These are phyloP conservation scores for Scalopus aquaticus DNA, from an alignment of 2,113 vertebrate species.

Conservation along the genomic window DNA sequence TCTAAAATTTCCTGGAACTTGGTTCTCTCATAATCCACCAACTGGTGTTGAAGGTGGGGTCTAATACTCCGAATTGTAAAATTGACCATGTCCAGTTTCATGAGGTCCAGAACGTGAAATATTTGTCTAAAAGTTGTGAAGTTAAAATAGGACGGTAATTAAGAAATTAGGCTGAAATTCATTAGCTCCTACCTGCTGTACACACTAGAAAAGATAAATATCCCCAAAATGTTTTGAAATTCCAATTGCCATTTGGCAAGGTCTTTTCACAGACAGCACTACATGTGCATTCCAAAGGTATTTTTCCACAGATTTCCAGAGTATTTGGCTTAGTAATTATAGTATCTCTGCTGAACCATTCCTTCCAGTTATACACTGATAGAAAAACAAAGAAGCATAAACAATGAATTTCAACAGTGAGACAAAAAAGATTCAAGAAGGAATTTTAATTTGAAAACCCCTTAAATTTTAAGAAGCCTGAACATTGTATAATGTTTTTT, in stretches of 20 bases:
- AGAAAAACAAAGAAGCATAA: not conserved
- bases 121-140: conserved; percentile 89
- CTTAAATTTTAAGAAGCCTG: conserved; percentile 12
- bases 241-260: not conserved
- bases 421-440: not conserved
- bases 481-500: not conserved
- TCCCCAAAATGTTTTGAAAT: not conserved
- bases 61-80: conserved; percentile 89
- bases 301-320: not conserved
- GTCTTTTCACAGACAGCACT: not conserved
- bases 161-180: conserved; percentile 11
- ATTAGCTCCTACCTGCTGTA: not conserved
- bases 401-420: not conserved
- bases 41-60: conserved; percentile 89
- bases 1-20: conserved; percentile 95
- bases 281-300: not conserved
- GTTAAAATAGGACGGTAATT: conserved; percentile 39
- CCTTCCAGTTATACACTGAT: not conserved
- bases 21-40: conserved; percentile 93
- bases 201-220: not conserved
- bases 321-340: not conserved
- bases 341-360: not conserved
- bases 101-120: conserved; percentile 95
- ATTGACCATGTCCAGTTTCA: conserved; percentile 94
- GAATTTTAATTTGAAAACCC: conserved; percentile 5